These are phyloP conservation scores for Isurus oxyrinchus DNA, from an alignment of 2,113 vertebrate species.

Conservation along the genomic window DNA sequence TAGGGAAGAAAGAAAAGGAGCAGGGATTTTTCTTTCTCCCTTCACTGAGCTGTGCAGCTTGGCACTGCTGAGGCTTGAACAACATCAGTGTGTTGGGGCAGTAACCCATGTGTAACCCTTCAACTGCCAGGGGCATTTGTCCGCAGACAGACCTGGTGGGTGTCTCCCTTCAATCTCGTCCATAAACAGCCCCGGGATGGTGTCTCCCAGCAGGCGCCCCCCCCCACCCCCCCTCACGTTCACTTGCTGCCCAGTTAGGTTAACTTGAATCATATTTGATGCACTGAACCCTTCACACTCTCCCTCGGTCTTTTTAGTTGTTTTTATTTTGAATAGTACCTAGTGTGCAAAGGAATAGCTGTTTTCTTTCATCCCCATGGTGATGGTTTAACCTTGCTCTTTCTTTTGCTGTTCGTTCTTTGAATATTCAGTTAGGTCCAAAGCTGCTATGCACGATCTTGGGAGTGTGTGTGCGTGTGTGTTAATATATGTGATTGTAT, in stretches of 20 bases:
- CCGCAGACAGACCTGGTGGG: not conserved
- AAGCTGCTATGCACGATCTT: not conserved
- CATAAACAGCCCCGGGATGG: not conserved
- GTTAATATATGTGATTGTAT: not conserved
- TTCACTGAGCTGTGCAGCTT: not conserved
- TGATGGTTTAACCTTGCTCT: not conserved
- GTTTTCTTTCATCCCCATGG: not conserved
- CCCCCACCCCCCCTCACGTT: not conserved
- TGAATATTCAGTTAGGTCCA: not conserved
- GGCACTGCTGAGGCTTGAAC: not conserved
- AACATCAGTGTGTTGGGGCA: not conserved
- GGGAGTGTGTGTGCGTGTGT: not conserved
- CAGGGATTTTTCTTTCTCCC: not conserved
- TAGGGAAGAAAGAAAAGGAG: not conserved
- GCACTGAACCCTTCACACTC: not conserved
- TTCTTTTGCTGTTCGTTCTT: not conserved
- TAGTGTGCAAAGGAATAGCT: not conserved
- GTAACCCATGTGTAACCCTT: slow-evolving; percentile 22
- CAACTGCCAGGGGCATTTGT: not conserved
- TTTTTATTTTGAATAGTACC: not conserved
- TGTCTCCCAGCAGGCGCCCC: not conserved
- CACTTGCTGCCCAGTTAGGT: not conserved
- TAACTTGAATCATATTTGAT: not conserved
- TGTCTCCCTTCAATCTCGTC: not conserved
- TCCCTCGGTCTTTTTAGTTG: not conserved